Conservation (phyloP, 2,113 vertebrate species). For the Boulengeromyrus knoepffleri region DNA sequence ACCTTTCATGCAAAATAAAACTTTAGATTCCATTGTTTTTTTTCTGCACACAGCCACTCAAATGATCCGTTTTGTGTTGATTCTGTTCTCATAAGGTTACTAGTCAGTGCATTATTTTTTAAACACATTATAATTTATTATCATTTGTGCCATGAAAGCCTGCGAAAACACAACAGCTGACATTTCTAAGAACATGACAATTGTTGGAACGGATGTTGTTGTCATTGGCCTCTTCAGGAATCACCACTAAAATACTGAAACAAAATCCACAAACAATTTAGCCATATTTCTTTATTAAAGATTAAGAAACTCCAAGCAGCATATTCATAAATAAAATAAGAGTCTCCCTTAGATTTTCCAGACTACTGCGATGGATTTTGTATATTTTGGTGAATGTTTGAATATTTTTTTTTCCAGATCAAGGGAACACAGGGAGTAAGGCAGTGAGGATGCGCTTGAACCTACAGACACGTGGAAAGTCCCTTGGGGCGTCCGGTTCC, state of each 20-base stretch:
- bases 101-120: neutral
- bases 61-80: neutral
- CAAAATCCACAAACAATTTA: constrained; percentile 39
- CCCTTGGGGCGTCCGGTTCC: constrained; percentile 3
- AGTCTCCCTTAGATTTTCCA: constrained; percentile 48
- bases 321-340: constrained; percentile 65
- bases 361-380: constrained; percentile 39
- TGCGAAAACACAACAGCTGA: neutral
- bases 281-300: constrained; percentile 69
- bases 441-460: constrained; percentile 12
- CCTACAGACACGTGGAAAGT: constrained; percentile 20
- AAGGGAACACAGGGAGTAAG: constrained; percentile 15
- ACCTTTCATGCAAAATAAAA: neutral
- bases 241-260: constrained; percentile 18
- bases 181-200: neutral
- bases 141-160: neutral
- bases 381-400: constrained; percentile 14
- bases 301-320: constrained; percentile 69
- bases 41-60: neutral
- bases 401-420: constrained; percentile 24
- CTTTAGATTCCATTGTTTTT: neutral
- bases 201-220: neutral
- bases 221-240: neutral
- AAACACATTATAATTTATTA: neutral
- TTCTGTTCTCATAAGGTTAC: neutral